Evolutionary conservation across 2,888 invertebrate species (phyloP), one percentile per base, ranked within the genome.

Genomic region (Acheta domesticus): DNA sequence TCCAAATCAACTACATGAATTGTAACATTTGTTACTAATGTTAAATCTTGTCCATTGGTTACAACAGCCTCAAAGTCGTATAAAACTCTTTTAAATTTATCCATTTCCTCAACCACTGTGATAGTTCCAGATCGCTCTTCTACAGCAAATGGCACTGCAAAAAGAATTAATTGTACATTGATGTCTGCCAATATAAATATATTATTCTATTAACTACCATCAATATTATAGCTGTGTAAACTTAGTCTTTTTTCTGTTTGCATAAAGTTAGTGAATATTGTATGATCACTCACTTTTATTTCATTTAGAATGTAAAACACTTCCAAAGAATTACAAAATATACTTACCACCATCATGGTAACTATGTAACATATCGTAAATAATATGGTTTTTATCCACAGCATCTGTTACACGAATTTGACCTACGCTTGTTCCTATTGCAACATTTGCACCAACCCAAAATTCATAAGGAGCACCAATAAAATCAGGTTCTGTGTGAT

Each of bases 41-140:
- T 92, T 36, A 93, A 85, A 77, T 93, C 92, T 78, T 88, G 88
- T 80, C 90, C 89, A 83, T 91, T 90, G 1, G 91, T 92, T 0
- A 95, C 96, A 12, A 95, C 92, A 0, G 95, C 94, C 87, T 95
- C 95, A 84, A 96, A 95, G 82, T 94, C 92, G 84, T 93, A 96
- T 73, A 91, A 86, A 4, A 91, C 89, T 50, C 92, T 87, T 48
- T 91, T 89, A 84, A 91, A 95, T 83, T 93, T 92, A 1, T 91
- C 87, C 75, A 95, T 87, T 81, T 92, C 92, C 50, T 94, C 91
- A 80, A 95, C 93, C 0, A 96, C 94, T 2, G 95, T 95, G 77
- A 96, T 95, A 0, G 94, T 94, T 8, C 96, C 96, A 0, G 95
- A 94, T 81, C 92, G 89, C 85, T 96, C 95, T 87, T 96, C 96